Evolutionary conservation across 2,888 invertebrate species (phyloP).

Genomic region (Eupithecia subfuscata): DNA sequence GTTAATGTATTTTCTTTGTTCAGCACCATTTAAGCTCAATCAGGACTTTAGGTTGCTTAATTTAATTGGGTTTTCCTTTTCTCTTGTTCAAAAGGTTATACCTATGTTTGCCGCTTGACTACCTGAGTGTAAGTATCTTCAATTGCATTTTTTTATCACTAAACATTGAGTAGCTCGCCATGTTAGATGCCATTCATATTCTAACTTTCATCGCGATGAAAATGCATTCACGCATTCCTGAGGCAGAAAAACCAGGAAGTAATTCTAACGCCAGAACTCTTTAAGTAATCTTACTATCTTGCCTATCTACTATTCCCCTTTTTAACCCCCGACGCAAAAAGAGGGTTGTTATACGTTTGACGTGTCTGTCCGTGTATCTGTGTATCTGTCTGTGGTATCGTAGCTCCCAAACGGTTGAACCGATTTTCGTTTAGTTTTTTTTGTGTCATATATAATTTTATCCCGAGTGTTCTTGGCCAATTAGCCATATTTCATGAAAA

Average conservation of each 20-base stretch:
- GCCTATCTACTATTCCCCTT: neutral
- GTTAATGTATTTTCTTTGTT: neutral
- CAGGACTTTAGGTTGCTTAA: neutral
- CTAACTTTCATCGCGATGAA: slow-evolving; percentile 14
- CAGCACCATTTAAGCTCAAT: neutral
- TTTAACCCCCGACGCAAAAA: too few species aligned
- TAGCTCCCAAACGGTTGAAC: too few species aligned
- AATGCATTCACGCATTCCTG: slow-evolving; percentile 1
- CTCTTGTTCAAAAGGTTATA: neutral
- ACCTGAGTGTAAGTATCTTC: neutral
- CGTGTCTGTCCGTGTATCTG: too few species aligned
- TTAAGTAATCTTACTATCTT: neutral
- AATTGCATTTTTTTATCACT: neutral
- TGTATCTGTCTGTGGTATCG: too few species aligned
- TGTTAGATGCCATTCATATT: slow-evolving; percentile 1
- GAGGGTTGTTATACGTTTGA: too few species aligned
- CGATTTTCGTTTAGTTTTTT: too few species aligned
- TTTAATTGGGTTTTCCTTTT: neutral
- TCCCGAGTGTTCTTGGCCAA: too few species aligned
- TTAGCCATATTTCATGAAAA: too few species aligned
- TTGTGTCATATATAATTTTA: too few species aligned
- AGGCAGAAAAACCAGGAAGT: neutral
- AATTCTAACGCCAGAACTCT: neutral
- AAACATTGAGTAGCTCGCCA: neutral
- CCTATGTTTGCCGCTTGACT: neutral